Conservation (phyloP, 2,113 vertebrate genomes). For the Sula dactylatra region DNA sequence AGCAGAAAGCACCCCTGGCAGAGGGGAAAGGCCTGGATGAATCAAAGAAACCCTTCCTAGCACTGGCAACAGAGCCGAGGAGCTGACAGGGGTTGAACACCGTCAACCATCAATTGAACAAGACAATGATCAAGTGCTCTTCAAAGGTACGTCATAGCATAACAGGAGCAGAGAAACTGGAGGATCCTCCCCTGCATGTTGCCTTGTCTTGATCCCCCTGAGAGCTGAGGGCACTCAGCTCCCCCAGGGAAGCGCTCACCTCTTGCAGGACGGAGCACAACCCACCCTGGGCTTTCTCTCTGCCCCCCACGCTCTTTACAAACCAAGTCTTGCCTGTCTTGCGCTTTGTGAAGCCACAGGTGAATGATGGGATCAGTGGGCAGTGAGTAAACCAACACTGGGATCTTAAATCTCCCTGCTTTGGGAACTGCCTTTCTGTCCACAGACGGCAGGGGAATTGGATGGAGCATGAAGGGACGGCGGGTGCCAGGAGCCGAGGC, state of each 20-base stretch:
- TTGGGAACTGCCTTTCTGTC: background rate
- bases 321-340: background rate
- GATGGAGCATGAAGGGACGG: background rate
- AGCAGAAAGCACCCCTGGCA: background rate
- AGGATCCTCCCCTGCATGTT: background rate
- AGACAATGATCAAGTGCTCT: background rate
- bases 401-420: background rate
- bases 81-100: background rate
- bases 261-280: background rate
- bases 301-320: background rate
- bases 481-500: accelerated
- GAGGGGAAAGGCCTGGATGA: background rate
- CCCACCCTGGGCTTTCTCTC: background rate
- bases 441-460: accelerated
- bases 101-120: too few relatives aligned
- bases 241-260: background rate
- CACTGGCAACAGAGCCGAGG: background rate
- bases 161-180: background rate
- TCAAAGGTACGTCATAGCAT: background rate
- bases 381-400: accelerated
- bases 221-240: background rate
- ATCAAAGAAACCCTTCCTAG: background rate
- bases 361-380: background rate
- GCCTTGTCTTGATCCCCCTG: background rate
- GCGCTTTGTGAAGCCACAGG: background rate